Base-by-base conservation (phyloP, 2,113 vertebrate genomes). In the Psilopsiagon aymara region DNA sequence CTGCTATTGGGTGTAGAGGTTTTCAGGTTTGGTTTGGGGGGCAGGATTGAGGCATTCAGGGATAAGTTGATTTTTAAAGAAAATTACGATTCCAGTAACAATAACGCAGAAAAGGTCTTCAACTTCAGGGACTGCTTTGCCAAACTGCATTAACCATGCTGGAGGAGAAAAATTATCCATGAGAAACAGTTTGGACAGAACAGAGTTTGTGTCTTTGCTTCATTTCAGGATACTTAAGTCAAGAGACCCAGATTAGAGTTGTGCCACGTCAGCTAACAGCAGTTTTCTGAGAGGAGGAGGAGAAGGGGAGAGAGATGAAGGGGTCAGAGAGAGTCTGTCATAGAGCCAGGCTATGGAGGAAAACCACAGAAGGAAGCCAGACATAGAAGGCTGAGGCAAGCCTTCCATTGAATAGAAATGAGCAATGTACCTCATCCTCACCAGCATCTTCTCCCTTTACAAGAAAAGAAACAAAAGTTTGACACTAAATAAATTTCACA, bases 251-350 rank as follows among this genome's bases (percentile, higher is more conserved):
- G 62, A 71, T 82, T 77, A 94, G 76, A 73, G 74, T 52, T 83
- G 66, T 59, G 81, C 86, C 91, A 89, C 27, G 20, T 90, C 86
- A 96, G 76, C 82, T 44, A 74, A 71, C 70, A 86, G 55, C 60
- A 86, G 47, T 53, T 52, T 90, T 86, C 81, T 49, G 67, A 27
- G 53, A 88, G 76, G 33, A 80, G 74, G 63, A 63, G 33, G 37
- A 57, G 51, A 31, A 67, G 82, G 46, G 23, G 21, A 86, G 59
- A 46, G 51, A 64, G 59, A 70, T 6, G 7, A 73, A 49, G 76
- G 73, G 35, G 87, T 88, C 78, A 64, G 37, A 92, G 9, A n/a
- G 9, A 37, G 49, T 27, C 82, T 88, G 73, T 68, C 43, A 31
- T 0, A 62, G 13, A 85, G 68, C 35, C 83, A 92, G 75, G 55